Percentiles rank a stretch among this genome's conserved stretches.
Evolutionary conservation across 2,797 vertebrate genomes (phyloP).

Genomic region (Gymnopithys bicolor): DNA sequence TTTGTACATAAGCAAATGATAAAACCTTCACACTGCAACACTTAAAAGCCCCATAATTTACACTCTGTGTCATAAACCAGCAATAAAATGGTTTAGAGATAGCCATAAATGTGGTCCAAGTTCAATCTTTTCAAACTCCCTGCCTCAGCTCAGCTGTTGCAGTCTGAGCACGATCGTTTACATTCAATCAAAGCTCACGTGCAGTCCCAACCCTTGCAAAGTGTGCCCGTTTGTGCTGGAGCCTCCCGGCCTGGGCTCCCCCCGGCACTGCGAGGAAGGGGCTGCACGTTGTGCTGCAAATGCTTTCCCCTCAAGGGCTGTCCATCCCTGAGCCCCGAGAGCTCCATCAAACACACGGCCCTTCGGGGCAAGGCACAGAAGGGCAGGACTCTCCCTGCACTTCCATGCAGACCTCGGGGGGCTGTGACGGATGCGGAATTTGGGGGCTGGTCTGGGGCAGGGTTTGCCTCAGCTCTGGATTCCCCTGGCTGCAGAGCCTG

Average conservation of each 20-base stretch:
- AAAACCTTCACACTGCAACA: background rate
- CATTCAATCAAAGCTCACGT: background rate
- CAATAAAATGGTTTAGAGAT: constrained; percentile 40
- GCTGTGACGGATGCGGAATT: background rate
- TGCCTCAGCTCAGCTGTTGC: background rate
- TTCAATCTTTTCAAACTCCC: background rate
- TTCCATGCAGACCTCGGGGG: background rate
- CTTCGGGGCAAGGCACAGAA: background rate
- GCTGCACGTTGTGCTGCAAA: background rate
- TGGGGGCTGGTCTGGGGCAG: background rate
- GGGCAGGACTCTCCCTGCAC: background rate
- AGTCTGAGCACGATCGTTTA: background rate
- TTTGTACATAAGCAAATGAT: background rate
- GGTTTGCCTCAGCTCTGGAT: background rate
- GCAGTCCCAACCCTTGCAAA: background rate
- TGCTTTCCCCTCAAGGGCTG: background rate
- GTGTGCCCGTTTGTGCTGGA: accelerated
- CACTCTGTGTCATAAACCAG: background rate
- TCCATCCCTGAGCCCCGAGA: background rate
- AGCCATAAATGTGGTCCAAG: background rate
- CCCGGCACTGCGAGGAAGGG: background rate
- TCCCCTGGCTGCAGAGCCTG: background rate
- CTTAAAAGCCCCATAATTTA: constrained; percentile 23
- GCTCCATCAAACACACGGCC: background rate
- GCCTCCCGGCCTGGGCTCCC: background rate